Evolutionary conservation across 2,113 vertebrate genomes (phyloP).

Genomic region (Turnix velox): DNA sequence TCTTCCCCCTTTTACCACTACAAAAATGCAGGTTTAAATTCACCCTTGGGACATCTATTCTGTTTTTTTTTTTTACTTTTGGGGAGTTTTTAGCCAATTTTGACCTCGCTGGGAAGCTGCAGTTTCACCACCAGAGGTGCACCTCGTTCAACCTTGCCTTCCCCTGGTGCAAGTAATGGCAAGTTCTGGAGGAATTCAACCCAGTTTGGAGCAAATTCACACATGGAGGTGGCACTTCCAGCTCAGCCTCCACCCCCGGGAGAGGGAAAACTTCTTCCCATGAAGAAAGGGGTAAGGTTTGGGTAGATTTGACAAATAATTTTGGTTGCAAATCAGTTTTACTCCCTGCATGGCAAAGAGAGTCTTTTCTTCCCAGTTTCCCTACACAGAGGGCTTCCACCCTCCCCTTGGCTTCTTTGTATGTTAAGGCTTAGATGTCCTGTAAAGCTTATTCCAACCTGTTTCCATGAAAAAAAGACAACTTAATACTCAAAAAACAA

Average conservation of each 20-base stretch:
- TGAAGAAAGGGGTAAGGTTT: not conserved
- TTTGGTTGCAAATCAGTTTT: not conserved
- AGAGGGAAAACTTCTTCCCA: not conserved
- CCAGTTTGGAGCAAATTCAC: fast-evolving
- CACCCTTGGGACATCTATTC: fast-evolving
- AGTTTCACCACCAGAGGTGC: not conserved
- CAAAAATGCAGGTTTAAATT: fast-evolving
- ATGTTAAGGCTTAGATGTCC: not conserved
- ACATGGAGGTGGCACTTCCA: fast-evolving
- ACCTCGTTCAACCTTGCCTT: not conserved
- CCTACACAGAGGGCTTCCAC: not conserved
- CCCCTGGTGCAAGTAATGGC: not conserved
- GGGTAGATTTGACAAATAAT: not conserved
- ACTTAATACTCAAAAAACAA: not conserved
- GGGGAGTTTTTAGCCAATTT: not conserved
- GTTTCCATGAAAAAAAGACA: not conserved
- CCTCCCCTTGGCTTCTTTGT: not conserved
- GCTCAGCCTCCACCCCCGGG: not conserved
- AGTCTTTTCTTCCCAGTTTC: not conserved
- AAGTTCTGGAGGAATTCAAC: not conserved
- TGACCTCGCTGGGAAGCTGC: not conserved
- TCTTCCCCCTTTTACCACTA: not conserved
- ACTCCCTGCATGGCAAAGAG: fast-evolving
- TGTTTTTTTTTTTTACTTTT: fast-evolving
- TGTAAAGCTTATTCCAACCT: not conserved